phyloP scores from a whole-genome alignment of 2,888 invertebrate genomes.

The Tenthredo scrophulariae region DNA sequence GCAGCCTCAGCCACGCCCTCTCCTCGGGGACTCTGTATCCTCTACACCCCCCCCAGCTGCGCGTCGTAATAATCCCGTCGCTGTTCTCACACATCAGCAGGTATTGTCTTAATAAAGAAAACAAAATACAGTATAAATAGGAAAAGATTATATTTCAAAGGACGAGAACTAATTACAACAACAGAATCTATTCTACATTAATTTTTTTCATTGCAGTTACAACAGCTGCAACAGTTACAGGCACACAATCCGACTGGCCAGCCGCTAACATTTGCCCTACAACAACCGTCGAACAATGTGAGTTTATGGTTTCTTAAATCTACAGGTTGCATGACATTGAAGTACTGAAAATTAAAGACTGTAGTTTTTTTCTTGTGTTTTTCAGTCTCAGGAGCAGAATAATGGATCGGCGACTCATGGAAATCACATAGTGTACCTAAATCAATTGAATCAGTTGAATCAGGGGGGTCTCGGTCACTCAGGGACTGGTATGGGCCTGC shows the following conservation, averaged over 20 bases:
- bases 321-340: neutral
- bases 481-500: slow-evolving; percentile 78
- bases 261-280: slow-evolving; percentile 75
- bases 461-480: slow-evolving; percentile 76
- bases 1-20: slow-evolving; percentile 79
- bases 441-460: slow-evolving; percentile 77
- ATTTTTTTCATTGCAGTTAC: slow-evolving; percentile 67
- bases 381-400: slow-evolving; percentile 74
- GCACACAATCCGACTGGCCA: slow-evolving; percentile 75
- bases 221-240: slow-evolving; percentile 76
- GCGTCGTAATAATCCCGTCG: slow-evolving; percentile 75
- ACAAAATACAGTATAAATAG: neutral
- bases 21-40: slow-evolving; percentile 78
- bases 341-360: neutral
- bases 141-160: neutral
- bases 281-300: slow-evolving; percentile 74
- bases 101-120: slow-evolving; percentile 59
- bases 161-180: neutral
- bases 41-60: slow-evolving; percentile 78
- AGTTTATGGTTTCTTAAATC: slow-evolving; percentile 57
- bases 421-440: slow-evolving; percentile 77
- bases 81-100: slow-evolving; percentile 77
- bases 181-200: neutral
- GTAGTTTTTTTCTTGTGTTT: slow-evolving; percentile 49
- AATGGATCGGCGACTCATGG: slow-evolving; percentile 74